Percentiles rank a stretch among this genome's conserved stretches.
Conservation (phyloP, 2,888 invertebrate species). For the Athalia circularis region DNA sequence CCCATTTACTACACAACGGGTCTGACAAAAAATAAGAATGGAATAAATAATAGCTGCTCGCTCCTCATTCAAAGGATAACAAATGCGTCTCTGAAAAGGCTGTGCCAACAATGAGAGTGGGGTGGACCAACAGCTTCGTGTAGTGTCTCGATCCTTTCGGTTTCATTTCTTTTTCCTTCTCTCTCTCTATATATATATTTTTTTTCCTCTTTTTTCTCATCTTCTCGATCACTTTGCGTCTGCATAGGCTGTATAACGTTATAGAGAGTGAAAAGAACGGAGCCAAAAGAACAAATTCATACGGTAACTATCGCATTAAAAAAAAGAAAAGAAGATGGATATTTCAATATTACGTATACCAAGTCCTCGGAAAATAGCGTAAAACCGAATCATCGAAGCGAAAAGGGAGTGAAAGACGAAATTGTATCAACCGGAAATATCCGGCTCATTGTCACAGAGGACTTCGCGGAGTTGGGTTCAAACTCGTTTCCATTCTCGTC, state of each 20-base stretch:
- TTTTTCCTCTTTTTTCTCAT: background rate
- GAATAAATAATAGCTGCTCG: slow-evolving; percentile 73
- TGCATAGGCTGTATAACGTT: too few species aligned
- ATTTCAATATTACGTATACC: background rate
- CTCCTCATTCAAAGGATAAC: slow-evolving; percentile 73
- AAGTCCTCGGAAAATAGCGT: slow-evolving; percentile 2
- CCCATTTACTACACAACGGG: slow-evolving; percentile 66
- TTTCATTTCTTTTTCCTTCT: background rate
- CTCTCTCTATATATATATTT: slow-evolving; percentile 3
- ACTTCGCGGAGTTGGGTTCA: slow-evolving; percentile 6
- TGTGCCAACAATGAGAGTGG: slow-evolving; percentile 45
- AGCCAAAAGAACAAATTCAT: background rate
- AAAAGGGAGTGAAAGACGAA: slow-evolving; percentile 4
- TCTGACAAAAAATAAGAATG: slow-evolving; percentile 72
- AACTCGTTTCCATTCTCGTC: slow-evolving; percentile 27
- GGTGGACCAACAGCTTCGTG: slow-evolving; percentile 38
- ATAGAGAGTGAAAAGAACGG: too few species aligned
- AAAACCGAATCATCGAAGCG: background rate
- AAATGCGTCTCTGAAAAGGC: slow-evolving; percentile 71
- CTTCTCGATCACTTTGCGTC: slow-evolving; percentile 22
- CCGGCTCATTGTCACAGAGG: slow-evolving; percentile 30
- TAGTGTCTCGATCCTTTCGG: slow-evolving; percentile 30
- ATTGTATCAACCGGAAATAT: slow-evolving; percentile 39
- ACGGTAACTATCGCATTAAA: background rate
- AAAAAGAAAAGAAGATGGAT: slow-evolving; percentile 19